Base-by-base conservation (phyloP, 2,113 vertebrate species). In the Ceyx cyanopectus region DNA sequence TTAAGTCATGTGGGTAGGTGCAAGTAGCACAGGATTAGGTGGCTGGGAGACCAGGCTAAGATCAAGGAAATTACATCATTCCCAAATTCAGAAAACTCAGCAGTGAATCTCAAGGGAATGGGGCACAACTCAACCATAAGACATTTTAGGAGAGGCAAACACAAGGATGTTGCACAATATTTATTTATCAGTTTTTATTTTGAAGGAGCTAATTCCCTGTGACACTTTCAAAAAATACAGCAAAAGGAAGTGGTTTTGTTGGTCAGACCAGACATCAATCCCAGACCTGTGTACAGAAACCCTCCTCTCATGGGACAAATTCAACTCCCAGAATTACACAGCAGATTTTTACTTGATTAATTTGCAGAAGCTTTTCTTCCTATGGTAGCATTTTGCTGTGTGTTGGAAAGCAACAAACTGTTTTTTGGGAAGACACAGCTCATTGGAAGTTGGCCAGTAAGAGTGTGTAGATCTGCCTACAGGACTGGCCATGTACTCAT, bases 1-100 rank as follows among this genome's bases (percentile, higher is more conserved):
- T 68, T 72, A 90, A 80, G 56, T 83, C 90, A 76, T 37, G 43
- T 82, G 89, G 89, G 68, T 61, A 95, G 74, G 85, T 96, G 96
- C 89, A 92, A 97, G 96, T 74, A 93, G 85, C 32, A 2, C 37
- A 82, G 88, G 79, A 97, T 97, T 97, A 80, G 29, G 73, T 94
- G 84, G 65, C 41, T 85, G 81, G 87, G 74, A 32, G 46, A 94
- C 51, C 45, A 75, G 53, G 67, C 48, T 81, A 66, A 92, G 72
- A 92, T 69, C 54, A 90, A 93, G 66, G 87, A 90, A 92, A 41
- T 86, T 40, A 65, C 6, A 0, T 84, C 89, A 66, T 83, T 89
- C 58, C 46, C 61, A 84, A 68, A 54, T 75, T 65, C 86, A 92
- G 86, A 94, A 79, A 89, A 62, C 9, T 61, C 65, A 46, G 32